Base-by-base conservation (phyloP, 2,113 vertebrate genomes). In the Maccullochella peelii region DNA sequence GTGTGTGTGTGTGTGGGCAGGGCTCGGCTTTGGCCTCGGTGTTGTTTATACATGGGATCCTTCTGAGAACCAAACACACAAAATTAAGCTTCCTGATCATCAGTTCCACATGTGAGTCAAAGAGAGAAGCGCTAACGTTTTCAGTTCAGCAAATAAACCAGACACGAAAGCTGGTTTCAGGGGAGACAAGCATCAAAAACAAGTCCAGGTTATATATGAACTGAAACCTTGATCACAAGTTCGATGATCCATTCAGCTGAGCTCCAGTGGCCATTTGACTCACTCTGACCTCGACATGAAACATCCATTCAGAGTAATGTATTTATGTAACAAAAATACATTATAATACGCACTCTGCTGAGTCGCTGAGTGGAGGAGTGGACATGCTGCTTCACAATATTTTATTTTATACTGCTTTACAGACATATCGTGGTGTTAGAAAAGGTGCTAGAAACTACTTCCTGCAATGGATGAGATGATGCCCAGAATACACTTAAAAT, bases 51-150 rank as follows among this genome's bases (percentile, higher is more conserved):
- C 2, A 5, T 61, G 55, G 20, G 61, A 77, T 84, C 25, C 9
- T 36, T 57, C 3, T 12, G n/a, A 68, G 16, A 65, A 8, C 1
- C 36, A 73, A 65, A 90, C 36, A 40, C 44, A 82, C 16, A 67
- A 23, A 73, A 58, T 18, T 0, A 68, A 59, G 30, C 65, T 76
- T 66, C n/a, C 55, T 23, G 57, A 25, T 77, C 40, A 75, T 78
- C 73, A 85, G 23, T 89, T 90, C 78, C 88, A 86, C 85, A 77
- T 71, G 62, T 0, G 42, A 73, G 77, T 73, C 21, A 40, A 82
- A 86, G 14, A 40, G 63, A 82, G 78, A 88, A 65, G 82, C 20
- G 10, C 30, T 0, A 21, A 40, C 15, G 0, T 36, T 89, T 62
- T 88, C 82, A 74, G 36, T 88, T 93, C 75, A n/a, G 21, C 9